Base-by-base conservation (phyloP, 2,888 invertebrate species). In the Entomobrya proxima region DNA sequence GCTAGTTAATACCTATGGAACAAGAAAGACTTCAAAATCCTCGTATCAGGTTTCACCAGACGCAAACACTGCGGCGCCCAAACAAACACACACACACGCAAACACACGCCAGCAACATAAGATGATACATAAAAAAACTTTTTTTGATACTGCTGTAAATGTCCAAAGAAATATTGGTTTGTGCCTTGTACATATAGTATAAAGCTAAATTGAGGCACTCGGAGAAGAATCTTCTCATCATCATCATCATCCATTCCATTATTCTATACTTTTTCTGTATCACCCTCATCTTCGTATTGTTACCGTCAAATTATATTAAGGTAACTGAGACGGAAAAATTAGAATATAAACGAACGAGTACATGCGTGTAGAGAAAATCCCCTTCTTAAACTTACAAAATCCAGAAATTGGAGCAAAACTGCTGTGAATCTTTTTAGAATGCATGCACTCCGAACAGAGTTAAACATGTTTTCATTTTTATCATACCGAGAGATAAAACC, bases 11-110 rank as follows among this genome's bases (percentile, higher is more conserved):
- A 83, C 76, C 75, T 61, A 52, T 83, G 76, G 82, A 83, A 75
- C 50, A 76, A 75, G 75, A 74, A 82, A 74, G 64, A 74, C 81
- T 81, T 81, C 82, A 83, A 83, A 83, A 83, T 83, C 82, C 82
- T 83, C 82, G 76, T 83, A 83, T 83, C 82, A 64, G 82, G 82
- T 83, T 83, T 83, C 75, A 32, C 82, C 82, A 83, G 82, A 83
- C 82, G 75, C 47, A 81, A 69, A 72, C 69, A 44, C 67, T 67
- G 24, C 67, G 37, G 21, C 67, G 40, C 67, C 67, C 40, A 67
- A 67, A 67, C 67, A 78, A 64, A 67, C 79, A 72, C 35, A 30
- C 72, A n/a, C 74, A 52, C 82, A 67, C 82, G 76, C 82, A 75
- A 75, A 67, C 76, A 30, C 47, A 69, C 15, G 15, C 13, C 24